Evolutionary conservation across 53 echinoderm and acorn worm species (phyloP), one percentile per base, ranked within the genome.

Genomic region (Hippasteria phrygiana): DNA sequence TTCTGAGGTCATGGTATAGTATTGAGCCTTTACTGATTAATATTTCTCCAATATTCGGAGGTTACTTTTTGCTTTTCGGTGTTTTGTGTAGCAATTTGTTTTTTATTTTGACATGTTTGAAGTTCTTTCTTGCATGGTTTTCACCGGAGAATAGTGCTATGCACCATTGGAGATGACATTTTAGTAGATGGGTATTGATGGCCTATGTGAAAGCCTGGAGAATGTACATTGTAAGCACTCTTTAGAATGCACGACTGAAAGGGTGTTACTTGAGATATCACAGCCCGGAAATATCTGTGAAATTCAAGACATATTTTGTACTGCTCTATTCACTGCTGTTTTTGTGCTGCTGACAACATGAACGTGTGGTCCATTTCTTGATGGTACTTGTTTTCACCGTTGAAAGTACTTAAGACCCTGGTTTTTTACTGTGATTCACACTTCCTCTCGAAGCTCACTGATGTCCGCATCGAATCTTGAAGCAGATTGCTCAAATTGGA

Each of bases 271-370:
- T 85, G 85, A 85, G 85, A 69, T 50, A 53, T 26, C 64, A 50
- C 38, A 70, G 70, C 26, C 85, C 85, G 85, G 85, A 85, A 40
- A 71, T 71, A 35, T 85, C n/a, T 24, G 36, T 85, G 85, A 85
- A 85, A 85, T 71, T 51, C 47, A 67, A 71, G 53, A 29, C 71
- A 20, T 56, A 36, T 71, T 71, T 85, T 85, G 53, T 85, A n/a
- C 47, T 71, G 43, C 35, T 33, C 38, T 13, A 64, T 85, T 85
- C 51, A 85, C 51, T 69, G 1, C 70, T 13, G 12, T 51, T 28
- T 36, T 85, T 85, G 70, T 85, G 53, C 53, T 64, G 59, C 13
- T 34, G 29, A 35, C 65, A 67, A 85, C 71, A 85, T 85, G 32
- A 83, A 83, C 28, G 43, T 67, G 32, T 29, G n/a, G 47, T 50